phyloP scores from a whole-genome alignment of 2,797 vertebrate species.

The Brotula barbata region DNA sequence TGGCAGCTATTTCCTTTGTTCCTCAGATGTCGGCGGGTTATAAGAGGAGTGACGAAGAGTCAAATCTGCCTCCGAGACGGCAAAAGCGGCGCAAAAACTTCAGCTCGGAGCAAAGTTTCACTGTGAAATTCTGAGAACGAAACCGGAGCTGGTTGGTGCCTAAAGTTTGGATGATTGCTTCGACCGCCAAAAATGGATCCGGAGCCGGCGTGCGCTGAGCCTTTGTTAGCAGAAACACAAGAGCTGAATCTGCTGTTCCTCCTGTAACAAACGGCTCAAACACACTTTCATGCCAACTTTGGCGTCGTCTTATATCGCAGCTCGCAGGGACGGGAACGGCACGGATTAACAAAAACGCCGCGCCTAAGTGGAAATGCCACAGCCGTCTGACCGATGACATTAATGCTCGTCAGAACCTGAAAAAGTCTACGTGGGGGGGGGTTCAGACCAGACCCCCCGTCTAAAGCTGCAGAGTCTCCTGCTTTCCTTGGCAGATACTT shows the following conservation, averaged over 20 bases:
- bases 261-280: slow-evolving; percentile 38
- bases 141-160: slow-evolving; percentile 26
- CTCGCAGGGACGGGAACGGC: slow-evolving; percentile 23
- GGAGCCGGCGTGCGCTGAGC: background rate
- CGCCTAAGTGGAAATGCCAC: slow-evolving; percentile 52
- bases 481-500: slow-evolving; percentile 28
- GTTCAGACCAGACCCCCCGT: slow-evolving; percentile 34
- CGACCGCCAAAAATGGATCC: slow-evolving; percentile 38
- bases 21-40: slow-evolving; percentile 15
- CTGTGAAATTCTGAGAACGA: slow-evolving; percentile 26
- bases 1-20: slow-evolving; percentile 3
- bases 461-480: slow-evolving; percentile 34
- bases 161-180: slow-evolving; percentile 41
- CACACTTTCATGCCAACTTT: slow-evolving; percentile 46
- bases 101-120: slow-evolving; percentile 22
- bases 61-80: slow-evolving; percentile 33
- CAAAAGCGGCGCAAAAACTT: slow-evolving; percentile 33
- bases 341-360: slow-evolving; percentile 32
- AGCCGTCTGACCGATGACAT: slow-evolving; percentile 33
- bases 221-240: slow-evolving; percentile 41
- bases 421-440: background rate
- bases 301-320: slow-evolving; percentile 30
- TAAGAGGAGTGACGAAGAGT: slow-evolving; percentile 43
- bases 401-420: slow-evolving; percentile 43
- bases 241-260: slow-evolving; percentile 35